Base-by-base conservation (phyloP, 2,113 vertebrate genomes). In the Hydrolagus affinis region DNA sequence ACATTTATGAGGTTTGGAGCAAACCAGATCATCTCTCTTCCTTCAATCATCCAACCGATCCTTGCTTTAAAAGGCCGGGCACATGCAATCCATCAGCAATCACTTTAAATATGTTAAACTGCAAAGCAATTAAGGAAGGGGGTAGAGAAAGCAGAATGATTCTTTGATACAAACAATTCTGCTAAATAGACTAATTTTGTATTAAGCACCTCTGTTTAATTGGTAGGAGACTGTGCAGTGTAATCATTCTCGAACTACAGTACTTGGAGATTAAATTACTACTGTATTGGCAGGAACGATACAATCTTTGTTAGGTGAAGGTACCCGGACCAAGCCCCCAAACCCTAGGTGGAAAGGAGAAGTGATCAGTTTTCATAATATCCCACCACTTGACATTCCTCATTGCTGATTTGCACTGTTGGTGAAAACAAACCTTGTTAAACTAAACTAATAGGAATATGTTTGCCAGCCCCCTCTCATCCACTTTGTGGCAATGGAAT, bases 211-310 rank as follows among this genome's bases (percentile, higher is more conserved):
- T 44, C 44, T 44, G 2, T 44, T 44, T 44, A 44, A 83, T 83
- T 66, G 62, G 78, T 17, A 4, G 28, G 28, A 28, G 78, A 66
- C 23, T 83, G 21, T 32, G 21, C 66, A 68, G 32, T 44, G 44
- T 83, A 83, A 83, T 68, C 59, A 83, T 62, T 83, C 60, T 17
- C 78, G 32, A 83, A 56, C 19, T 68, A n/a, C n/a, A n/a, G n/a
- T n/a, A 17, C 14, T 30, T 68, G 62, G 66, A 44, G 44, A 44
- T 44, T 44, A 23, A 11, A 80, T 80, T 25, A 80, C 12, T 25
- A 32, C 32, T 11, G 32, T 56, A 44, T 44, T 44, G 44, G 44
- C 44, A n/a, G 17, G 73, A 10, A 30, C 21, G 73, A 44, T 75
- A 68, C 66, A 68, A 32, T 64, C 62, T 4, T 23, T 66, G 23